phyloP scores from a whole-genome alignment of 2,888 invertebrate genomes.

The Apodemia mormo region DNA sequence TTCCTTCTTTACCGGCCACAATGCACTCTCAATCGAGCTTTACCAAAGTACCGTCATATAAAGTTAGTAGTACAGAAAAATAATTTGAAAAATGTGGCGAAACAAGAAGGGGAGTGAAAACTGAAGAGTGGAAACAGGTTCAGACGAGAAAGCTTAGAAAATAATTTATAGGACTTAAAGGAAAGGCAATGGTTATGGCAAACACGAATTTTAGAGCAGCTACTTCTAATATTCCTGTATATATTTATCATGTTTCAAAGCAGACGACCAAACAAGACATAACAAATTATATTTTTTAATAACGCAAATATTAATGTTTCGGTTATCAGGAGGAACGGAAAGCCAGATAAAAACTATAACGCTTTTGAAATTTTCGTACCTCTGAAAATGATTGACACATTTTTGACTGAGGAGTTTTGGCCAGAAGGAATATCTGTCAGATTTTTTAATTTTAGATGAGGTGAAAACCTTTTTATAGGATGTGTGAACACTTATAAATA shows the following conservation, averaged over 20 bases:
- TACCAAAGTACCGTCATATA: constrained; percentile 65
- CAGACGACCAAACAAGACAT: constrained; percentile 32
- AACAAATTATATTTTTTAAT: constrained; percentile 29
- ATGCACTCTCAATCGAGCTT: too few relatives aligned
- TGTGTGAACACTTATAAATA: too few relatives aligned
- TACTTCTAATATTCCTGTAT: constrained; percentile 33
- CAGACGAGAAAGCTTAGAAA: constrained; percentile 30
- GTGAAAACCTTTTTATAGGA: too few relatives aligned
- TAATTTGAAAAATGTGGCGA: too few relatives aligned
- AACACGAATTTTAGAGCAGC: constrained; percentile 34
- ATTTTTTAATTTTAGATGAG: too few relatives aligned
- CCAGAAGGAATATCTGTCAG: not conserved
- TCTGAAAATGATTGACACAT: not conserved
- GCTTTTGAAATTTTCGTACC: not conserved
- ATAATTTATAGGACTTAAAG: constrained; percentile 27
- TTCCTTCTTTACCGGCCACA: too few relatives aligned
- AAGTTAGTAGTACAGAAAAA: too few relatives aligned
- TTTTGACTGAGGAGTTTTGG: not conserved
- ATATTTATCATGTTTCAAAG: constrained; percentile 37
- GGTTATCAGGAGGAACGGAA: not conserved
- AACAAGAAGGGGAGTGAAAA: too few relatives aligned
- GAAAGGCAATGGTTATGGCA: constrained; percentile 25
- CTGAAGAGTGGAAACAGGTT: constrained; percentile 24
- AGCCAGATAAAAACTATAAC: constrained; percentile 1
- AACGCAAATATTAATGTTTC: constrained; percentile 29